Percentiles rank a stretch among this genome's conserved stretches.
Evolutionary conservation across 2,888 invertebrate genomes (phyloP).

Genomic region (Caenorhabditis parvicauda): DNA sequence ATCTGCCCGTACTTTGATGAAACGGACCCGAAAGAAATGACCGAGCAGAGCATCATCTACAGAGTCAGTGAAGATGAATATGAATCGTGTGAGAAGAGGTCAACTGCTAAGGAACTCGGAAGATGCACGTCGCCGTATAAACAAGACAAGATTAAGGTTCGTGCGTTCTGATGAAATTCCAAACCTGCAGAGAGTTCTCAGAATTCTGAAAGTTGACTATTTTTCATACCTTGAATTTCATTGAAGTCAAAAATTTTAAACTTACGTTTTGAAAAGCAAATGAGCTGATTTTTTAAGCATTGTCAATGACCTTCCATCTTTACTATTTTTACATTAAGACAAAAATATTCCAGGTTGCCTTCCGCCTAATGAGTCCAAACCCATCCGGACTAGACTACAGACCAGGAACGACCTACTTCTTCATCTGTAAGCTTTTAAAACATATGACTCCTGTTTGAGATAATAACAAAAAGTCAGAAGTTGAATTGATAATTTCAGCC

Average conservation of each 20-base stretch:
- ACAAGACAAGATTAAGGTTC: constrained; percentile 33
- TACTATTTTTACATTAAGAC: too few species aligned
- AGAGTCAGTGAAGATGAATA: constrained; percentile 42
- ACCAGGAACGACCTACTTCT: constrained; percentile 42
- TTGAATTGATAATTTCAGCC: constrained; percentile 24
- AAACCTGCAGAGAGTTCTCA: neutral
- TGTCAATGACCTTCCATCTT: too few species aligned
- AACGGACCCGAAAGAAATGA: constrained; percentile 17
- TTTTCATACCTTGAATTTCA: too few species aligned
- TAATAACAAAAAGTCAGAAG: neutral
- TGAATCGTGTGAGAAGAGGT: constrained; percentile 33
- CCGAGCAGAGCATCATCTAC: constrained; percentile 43
- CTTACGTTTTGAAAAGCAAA: too few species aligned
- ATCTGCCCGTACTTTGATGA: constrained; percentile 36
- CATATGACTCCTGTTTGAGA: neutral
- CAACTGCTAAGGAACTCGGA: constrained; percentile 34
- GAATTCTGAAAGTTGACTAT: neutral
- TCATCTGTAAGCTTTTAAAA: constrained; percentile 31
- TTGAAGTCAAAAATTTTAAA: too few species aligned
- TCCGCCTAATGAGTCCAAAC: constrained; percentile 37
- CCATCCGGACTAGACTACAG: constrained; percentile 40
- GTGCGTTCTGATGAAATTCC: neutral
- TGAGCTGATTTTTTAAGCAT: too few species aligned
- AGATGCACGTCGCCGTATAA: constrained; percentile 35
- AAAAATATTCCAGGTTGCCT: constrained; percentile 30